Evolutionary conservation across 2,888 invertebrate genomes (phyloP).

Genomic region (Andrena bicolor): DNA sequence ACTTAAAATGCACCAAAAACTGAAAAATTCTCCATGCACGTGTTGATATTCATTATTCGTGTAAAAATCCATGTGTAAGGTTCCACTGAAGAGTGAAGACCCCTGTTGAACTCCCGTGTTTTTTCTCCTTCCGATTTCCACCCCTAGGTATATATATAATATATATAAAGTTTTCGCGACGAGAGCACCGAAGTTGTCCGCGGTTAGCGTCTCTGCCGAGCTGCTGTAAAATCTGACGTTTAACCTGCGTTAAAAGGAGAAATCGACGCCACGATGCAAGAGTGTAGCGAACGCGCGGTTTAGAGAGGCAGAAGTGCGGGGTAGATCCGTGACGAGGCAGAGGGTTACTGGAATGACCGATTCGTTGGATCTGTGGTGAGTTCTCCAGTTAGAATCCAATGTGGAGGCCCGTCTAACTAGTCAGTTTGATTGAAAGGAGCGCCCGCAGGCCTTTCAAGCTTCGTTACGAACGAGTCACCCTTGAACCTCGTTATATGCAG

Average conservation of each 20-base stretch:
- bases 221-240: constrained; percentile 24
- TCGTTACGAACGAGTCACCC: constrained; percentile 67
- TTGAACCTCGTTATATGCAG: constrained; percentile 69
- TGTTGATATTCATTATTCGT: too few relatives aligned
- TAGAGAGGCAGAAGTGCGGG: too few relatives aligned
- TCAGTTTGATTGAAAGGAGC: constrained; percentile 66
- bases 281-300: neutral
- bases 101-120: too few relatives aligned
- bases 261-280: neutral
- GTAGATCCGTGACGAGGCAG: neutral
- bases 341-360: neutral
- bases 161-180: neutral
- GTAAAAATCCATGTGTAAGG: too few relatives aligned
- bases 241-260: constrained; percentile 19
- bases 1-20: too few relatives aligned
- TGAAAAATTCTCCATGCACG: too few relatives aligned
- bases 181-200: neutral
- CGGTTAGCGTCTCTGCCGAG: neutral
- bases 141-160: too few relatives aligned
- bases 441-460: constrained; percentile 66
- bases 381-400: constrained; percentile 38
- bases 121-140: too few relatives aligned
- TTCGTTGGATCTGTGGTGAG: constrained; percentile 30
- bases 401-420: constrained; percentile 48
- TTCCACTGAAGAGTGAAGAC: too few relatives aligned